phyloP scores from a whole-genome alignment of 2,797 vertebrate genomes.

The Tokudaia muenninki region DNA sequence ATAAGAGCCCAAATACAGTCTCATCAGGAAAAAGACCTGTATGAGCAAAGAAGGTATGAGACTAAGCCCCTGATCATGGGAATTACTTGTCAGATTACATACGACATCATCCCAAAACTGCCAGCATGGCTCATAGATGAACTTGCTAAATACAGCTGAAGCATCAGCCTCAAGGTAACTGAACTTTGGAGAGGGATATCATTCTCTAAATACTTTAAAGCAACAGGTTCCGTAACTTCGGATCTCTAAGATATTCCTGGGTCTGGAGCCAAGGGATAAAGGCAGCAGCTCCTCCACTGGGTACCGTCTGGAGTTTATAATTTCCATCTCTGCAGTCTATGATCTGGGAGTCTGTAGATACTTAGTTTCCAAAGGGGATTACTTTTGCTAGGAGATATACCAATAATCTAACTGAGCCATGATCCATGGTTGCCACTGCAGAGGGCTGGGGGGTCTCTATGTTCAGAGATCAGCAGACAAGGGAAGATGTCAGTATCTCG shows the following conservation, averaged over 20 bases:
- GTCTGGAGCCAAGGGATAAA: background rate
- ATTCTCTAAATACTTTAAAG: slow-evolving; percentile 3
- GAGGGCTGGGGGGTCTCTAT: background rate
- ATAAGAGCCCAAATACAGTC: background rate
- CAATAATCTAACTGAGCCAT: slow-evolving; percentile 22
- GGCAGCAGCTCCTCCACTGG: background rate
- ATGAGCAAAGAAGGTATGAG: slow-evolving; percentile 1
- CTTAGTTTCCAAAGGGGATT: background rate
- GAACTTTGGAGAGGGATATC: background rate
- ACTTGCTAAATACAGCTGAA: background rate
- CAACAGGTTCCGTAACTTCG: background rate
- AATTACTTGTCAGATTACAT: background rate
- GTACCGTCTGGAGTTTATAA: background rate
- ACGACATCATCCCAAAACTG: background rate
- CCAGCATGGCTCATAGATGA: background rate
- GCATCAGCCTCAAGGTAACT: background rate
- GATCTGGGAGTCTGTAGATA: background rate
- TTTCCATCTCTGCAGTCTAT: slow-evolving; percentile 2
- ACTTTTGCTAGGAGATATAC: background rate
- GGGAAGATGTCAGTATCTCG: background rate
- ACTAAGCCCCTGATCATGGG: background rate
- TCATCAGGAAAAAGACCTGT: slow-evolving; percentile 7
- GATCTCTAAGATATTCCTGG: background rate
- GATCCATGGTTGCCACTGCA: background rate
- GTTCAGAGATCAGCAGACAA: background rate